Base-by-base conservation (phyloP, 2,113 vertebrate genomes). In the Loxodonta africana region DNA sequence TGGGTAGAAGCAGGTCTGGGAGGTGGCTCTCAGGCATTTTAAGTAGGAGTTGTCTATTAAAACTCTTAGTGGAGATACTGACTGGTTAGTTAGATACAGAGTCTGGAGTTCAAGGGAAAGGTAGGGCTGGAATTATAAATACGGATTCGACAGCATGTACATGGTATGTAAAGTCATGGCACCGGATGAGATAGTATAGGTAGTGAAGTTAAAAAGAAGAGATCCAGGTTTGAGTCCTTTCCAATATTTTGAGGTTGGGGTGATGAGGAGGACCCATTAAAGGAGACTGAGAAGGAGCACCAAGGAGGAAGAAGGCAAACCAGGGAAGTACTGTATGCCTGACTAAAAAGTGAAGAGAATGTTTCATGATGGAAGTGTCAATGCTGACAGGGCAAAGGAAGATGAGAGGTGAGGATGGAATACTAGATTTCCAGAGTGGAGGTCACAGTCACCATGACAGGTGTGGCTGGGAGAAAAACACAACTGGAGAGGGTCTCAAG, bases 351-450 rank as follows among this genome's bases (percentile, higher is more conserved):
- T 3, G 48, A 8, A 46, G 26, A 67, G 57, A 37, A 5, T 2
- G 1, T 48, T 65, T 93, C 17, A 17, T 11, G 30, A 65, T 28
- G 62, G 12, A 41, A 37, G 48, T 33, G 0, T 25, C 23, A 15
- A 44, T 1, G 25, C 41, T 6, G 25, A 33, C 67, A 74, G n/a
- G 63, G 7, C 1, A 12, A 12, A 93, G 28, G 63, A 41, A 63
- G 69, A 41, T 0, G 2, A 62, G 23, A 1, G 73, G 25, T 3
- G 1, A 41, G 57, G 69, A 53, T 25, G 26, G 26, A 37, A 2
- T 20, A 62, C 3, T 18, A 8, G 30, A 25, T 25, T 12, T 63
- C 51, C 25, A 60, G 48, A 1, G 3, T 21, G 25, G 60, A 4
- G 3, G 33, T 60, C n/a, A 26, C 21, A 37, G 28, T 48, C n/a